Base-by-base conservation (phyloP, 1,140 invertebrate species). In the Pachypeltis micranthus region DNA sequence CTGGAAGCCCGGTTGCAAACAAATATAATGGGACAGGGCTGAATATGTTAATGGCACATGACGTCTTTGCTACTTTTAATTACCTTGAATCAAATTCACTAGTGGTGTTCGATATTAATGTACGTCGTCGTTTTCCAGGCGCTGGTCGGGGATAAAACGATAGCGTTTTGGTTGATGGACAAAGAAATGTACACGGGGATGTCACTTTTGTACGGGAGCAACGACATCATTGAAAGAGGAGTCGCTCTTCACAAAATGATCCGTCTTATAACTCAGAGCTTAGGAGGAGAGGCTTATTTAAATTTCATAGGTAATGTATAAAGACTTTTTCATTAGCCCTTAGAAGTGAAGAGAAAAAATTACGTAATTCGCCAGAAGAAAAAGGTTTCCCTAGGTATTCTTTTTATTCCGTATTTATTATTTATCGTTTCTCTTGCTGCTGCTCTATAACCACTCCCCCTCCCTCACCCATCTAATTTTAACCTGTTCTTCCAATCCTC, bases 101-200 rank as follows among this genome's bases (percentile, higher is more conserved):
- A 21, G 19, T 3, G 2, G 51, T 10, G 2, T 3, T 28, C 21
- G 2, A 27, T 21, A 4, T 26, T 39, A 47, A n/a, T 21, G 25
- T 39, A 31, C 26, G 55, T 59, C 24, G 19, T 59, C 57, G 62
- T 62, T 69, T 63, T 69, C 16, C 76, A 88, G 80, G 96, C 96
- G 19, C 77, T 99, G 12, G 96, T 99, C 0, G 93, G 93, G 1
- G 97, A 99, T 75, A 99, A 99, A 75, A 98, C 96, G 0, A 85
- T 99, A 34, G 95, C 96, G 1, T 99, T 99, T 77, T 99, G 96
- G 97, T 76, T 99, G 55, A 99, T 99, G 96, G 97, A 99, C 75
- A 96, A 96, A 71, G 92, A 96, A 72, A 98, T 98, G 94, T 98
- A 98, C 72, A 88, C 88, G 0, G 85, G 92, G 72, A 98, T 98